Evolutionary conservation across 92 coral and sea anemone species (phyloP), one percentile per base, ranked within the genome.

Genomic region (Porites divaricata): DNA sequence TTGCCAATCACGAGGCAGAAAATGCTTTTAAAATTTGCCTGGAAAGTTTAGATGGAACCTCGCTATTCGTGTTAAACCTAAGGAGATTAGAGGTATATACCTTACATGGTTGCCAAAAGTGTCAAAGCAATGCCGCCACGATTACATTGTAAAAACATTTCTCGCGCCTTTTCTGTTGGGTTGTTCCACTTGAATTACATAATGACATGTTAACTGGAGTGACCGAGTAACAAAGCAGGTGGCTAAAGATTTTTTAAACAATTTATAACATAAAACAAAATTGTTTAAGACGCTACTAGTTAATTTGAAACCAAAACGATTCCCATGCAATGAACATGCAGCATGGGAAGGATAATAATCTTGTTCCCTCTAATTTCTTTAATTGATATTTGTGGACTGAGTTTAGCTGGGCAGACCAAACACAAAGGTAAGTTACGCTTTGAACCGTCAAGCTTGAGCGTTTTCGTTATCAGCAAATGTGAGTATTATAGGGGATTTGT

Each of bases 311-410:
- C 21, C 45, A 49, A 63, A 22, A 16, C 41, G 71, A 41, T 21
- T 77, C 24, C 10, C 20, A 8, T 77, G 81, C 52, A 21, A 28
- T 77, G 81, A 77, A 63, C 13, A 41, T 63, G 81, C 72, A 77
- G 59, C 2, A 77, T 77, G 81, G 64, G 81, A 77, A 23, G 59
- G 13, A 68, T 64, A 63, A n/a, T 41, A 17, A 48, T 77, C 52
- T 63, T 48, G 17, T 16, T 77, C 21, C 49, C 49, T 63, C 71
- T 35, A 6, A 22, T 45, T 77, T 28, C 49, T 14, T 22, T 64
- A 20, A 41, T 22, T 26, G 21, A 24, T 67, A 48, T 63, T 24
- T 6, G 50, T 63, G 53, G 71, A 67, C 23, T 49, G 15, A 11
- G 22, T 64, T 77, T 21, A 25, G 61, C 59, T 1, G 19, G 3